Base-by-base conservation (phyloP, 35 echinoderm and acorn worm species). In the Eucidaris tribuloides region DNA sequence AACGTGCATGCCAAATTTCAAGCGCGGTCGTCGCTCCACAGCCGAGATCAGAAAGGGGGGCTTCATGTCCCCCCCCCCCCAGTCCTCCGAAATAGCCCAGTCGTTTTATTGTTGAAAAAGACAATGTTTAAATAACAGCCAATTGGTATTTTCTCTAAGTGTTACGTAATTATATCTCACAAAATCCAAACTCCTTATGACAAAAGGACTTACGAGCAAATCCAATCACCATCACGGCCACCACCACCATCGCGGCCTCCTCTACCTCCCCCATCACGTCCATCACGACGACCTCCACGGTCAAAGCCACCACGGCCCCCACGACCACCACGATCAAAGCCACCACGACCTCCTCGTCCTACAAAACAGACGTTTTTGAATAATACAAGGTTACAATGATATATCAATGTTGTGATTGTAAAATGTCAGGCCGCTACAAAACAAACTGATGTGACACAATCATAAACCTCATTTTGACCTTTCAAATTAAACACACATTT, bases 241-340 rank as follows among this genome's bases (percentile, higher is more conserved):
- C 43, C 33, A 25, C 77, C 77, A n/a, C 68, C 68, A 55, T 46
- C 77, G 0, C 43, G 30, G 36, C 77, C 77, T 31, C 45, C 11
- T 2, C 77, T 27, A 20, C 77, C 77, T 20, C 77, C 28, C 9
- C 54, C 87, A 22, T 48, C 22, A 20, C 46, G 23, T 37, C 72
- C 74, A 24, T 34, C 32, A 22, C 86, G 25, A 3, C 86, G 56
- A 58, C 87, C 58, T 2, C 87, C 80, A 32, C 78, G 61, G 19
- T 68, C 77, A n/a, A 64, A 36, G 7, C 87, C 87, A 61, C 87
- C 79, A 44, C 87, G 62, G 4, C 85, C 85, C 15, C 74, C 36
- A 29, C 77, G 27, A 38, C 80, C 80, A 62, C 80, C 80, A 65
- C 80, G 41, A 24, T 48, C 42, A 79, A n/a, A n/a, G n/a, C 42